Evolutionary conservation across 2,797 vertebrate species (phyloP), one percentile per base, ranked within the genome.

Genomic region (Crenichthys baileyi): DNA sequence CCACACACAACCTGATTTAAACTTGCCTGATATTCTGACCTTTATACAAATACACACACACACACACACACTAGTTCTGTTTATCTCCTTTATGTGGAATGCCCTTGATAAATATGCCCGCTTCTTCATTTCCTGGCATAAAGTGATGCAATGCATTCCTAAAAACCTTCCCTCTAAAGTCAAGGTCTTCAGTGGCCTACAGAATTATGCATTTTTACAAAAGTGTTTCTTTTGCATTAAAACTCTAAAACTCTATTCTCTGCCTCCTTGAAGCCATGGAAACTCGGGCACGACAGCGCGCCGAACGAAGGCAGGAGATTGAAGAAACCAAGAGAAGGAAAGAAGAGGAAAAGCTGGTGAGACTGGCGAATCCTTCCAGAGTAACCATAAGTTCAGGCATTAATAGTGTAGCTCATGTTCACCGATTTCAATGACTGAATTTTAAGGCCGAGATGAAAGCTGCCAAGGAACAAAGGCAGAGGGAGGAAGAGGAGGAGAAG

Each of bases 261-360:
- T 11, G 0, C 83, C 39, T 80, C 56, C 81, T 67, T 86, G 46
- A 92, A 99, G 98, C 96, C 73, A 99, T 99, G 98, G 97, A 98
- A 91, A 96, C 95, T 87, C 96, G 97, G 79, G 97, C 97, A 7
- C 87, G 48, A 31, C 96, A 95, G 83, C 95, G 98, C 0, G 94
- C 95, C 29, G 95, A 96, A 89, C 92, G 95, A 76, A 97, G 91
- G 92, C 96, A 82, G 82, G 93, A 97, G 92, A 89, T 97, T 51
- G 95, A 98, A 87, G 96, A 97, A 87, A 91, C 92, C 79, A 99
- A 95, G 91, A 96, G 89, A 85, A 96, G 67, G 91, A 96, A 91
- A 90, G 95, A 97, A 84, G 96, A 98, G n/a, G 95, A 97, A 75
- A 98, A 95, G 92, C 70, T 97, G 95, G 98, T 99, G 94, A 96